Evolutionary conservation across 2,797 vertebrate genomes (phyloP).

Genomic region (Bradypus variegatus): DNA sequence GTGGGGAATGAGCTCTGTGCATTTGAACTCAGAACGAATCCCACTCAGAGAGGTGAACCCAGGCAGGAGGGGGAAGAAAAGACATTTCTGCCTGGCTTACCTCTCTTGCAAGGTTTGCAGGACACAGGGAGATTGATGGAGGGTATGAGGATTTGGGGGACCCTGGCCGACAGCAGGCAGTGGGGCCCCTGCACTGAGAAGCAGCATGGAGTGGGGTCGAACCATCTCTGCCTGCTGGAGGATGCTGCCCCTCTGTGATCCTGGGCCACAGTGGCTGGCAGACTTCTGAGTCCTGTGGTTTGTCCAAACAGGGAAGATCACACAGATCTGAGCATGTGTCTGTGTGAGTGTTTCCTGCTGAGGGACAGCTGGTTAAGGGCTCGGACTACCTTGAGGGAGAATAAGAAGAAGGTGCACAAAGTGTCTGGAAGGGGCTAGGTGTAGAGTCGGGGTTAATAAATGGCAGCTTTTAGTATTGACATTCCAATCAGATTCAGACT

Average conservation of each 20-base stretch:
- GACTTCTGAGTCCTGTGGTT: not conserved
- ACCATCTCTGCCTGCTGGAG: rapidly evolving
- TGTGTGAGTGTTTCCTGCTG: not conserved
- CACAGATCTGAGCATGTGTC: not conserved
- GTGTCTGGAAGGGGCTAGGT: rapidly evolving
- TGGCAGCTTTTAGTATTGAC: not conserved
- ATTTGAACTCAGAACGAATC: not conserved
- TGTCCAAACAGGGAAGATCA: not conserved
- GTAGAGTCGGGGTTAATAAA: not conserved
- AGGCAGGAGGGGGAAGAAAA: not conserved
- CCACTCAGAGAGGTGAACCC: not conserved
- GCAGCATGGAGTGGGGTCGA: rapidly evolving
- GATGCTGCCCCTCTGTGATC: not conserved
- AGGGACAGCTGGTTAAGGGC: not conserved
- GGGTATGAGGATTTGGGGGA: rapidly evolving
- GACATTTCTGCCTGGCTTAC: too few relatives aligned
- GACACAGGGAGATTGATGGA: not conserved
- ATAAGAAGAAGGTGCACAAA: not conserved
- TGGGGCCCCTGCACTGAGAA: too few relatives aligned
- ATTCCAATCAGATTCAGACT: not conserved
- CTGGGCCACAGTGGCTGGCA: not conserved
- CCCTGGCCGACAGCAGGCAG: not conserved
- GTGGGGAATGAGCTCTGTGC: not conserved
- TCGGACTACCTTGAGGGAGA: not conserved
- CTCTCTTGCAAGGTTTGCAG: not conserved